These are phyloP conservation scores for Ariolimax columbianus DNA, from an alignment of 2,888 invertebrate species.

Conservation along the genomic window DNA sequence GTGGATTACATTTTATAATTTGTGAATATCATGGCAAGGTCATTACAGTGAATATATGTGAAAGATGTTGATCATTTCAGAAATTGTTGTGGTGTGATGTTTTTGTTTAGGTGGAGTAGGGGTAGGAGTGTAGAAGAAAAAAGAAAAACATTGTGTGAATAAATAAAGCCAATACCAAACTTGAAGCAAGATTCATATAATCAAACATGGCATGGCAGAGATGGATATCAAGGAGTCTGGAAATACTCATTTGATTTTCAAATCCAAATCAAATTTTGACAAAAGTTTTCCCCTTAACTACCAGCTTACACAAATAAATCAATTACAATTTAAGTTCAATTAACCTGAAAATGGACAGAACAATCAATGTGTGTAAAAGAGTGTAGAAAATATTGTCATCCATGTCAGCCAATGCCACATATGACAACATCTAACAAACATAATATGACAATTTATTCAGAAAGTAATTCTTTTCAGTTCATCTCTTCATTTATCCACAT, in stretches of 20 bases:
- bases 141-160: slow-evolving; percentile 4
- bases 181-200: slow-evolving; percentile 21
- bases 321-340: neutral
- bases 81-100: neutral
- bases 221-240: neutral
- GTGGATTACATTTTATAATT: neutral
- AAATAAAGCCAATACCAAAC: slow-evolving; percentile 21
- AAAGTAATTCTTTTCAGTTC: neutral
- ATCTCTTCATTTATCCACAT: neutral
- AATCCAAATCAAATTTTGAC: neutral
- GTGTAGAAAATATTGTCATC: too few relatives aligned
- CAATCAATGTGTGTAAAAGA: neutral
- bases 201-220: neutral
- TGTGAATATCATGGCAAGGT: neutral
- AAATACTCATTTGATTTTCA: neutral
- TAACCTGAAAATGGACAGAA: too few relatives aligned
- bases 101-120: neutral
- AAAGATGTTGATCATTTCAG: neutral
- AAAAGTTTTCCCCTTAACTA: neutral
- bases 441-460: slow-evolving; percentile 1
- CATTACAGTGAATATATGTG: neutral
- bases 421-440: slow-evolving; percentile 1
- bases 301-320: too few relatives aligned
- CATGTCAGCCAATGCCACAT: slow-evolving; percentile 1
- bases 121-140: neutral